Conservation (phyloP, 2,888 invertebrate genomes). For the Clepsis dumicolana region DNA sequence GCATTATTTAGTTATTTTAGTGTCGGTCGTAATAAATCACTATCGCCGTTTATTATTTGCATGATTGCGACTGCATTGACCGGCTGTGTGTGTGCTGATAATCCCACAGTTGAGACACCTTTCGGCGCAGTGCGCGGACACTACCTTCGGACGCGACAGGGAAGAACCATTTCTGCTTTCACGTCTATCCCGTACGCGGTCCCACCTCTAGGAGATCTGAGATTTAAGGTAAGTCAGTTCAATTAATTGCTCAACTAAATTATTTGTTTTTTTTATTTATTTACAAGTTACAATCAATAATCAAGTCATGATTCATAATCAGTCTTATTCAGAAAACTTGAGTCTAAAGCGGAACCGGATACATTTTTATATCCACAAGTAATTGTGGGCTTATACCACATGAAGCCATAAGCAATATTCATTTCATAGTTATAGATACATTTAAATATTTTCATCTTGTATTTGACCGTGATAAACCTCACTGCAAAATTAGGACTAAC, state of each 20-base stretch:
- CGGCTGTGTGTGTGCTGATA: slow-evolving; percentile 53
- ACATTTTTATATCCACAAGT: too few relatives aligned
- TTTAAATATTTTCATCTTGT: too few relatives aligned
- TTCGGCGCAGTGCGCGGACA: slow-evolving; percentile 86
- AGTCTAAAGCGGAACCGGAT: too few relatives aligned
- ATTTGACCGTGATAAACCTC: too few relatives aligned
- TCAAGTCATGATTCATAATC: too few relatives aligned
- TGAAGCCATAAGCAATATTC: too few relatives aligned
- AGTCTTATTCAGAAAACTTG: too few relatives aligned
- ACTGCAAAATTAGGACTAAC: too few relatives aligned
- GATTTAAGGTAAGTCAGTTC: slow-evolving; percentile 86
- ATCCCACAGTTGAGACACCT: slow-evolving; percentile 63
- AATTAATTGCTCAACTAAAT: slow-evolving; percentile 10
- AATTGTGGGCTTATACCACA: too few relatives aligned
- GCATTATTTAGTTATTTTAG: slow-evolving; percentile 23
- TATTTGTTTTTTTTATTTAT: background rate
- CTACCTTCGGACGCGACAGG: slow-evolving; percentile 83
- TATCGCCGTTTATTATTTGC: slow-evolving; percentile 15
- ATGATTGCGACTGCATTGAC: slow-evolving; percentile 33
- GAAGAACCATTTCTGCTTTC: slow-evolving; percentile 86
- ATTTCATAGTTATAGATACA: too few relatives aligned
- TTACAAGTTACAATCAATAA: too few relatives aligned
- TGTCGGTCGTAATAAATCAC: slow-evolving; percentile 23
- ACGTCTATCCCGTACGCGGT: slow-evolving; percentile 88
- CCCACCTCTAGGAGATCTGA: slow-evolving; percentile 87